Evolutionary conservation across 1,140 invertebrate species (phyloP).

Genomic region (Trichoplusia ni): DNA sequence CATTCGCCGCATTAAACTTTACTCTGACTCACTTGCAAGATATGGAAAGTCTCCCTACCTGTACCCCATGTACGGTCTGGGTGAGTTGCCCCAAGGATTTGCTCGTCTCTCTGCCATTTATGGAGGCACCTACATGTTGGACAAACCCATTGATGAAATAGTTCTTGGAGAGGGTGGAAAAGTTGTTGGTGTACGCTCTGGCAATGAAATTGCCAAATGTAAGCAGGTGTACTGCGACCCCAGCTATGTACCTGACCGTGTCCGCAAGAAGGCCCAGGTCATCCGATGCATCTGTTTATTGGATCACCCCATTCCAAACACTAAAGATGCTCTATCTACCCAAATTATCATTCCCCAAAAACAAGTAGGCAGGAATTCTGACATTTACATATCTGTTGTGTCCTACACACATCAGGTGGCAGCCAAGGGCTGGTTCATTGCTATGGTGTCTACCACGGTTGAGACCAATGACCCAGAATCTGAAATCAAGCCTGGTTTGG

Average conservation of each 20-base stretch:
- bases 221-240: constrained; percentile 99
- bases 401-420: constrained; percentile 98
- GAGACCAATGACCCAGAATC: constrained; percentile 97
- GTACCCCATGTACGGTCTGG: constrained; percentile 99
- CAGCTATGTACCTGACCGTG: constrained; percentile 95
- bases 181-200: constrained; percentile 96
- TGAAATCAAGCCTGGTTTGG: constrained; percentile 97
- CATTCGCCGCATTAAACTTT: constrained; percentile 96
- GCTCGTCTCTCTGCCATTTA: constrained; percentile 99
- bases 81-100: constrained; percentile 99
- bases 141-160: constrained; percentile 98
- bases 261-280: constrained; percentile 92
- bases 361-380: constrained; percentile 94
- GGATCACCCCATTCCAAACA: constrained; percentile 98
- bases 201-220: constrained; percentile 95
- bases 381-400: constrained; percentile 99
- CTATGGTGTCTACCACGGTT: constrained; percentile 99
- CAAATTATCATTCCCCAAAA: constrained; percentile 99
- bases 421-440: constrained; percentile 98
- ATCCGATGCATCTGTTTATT: constrained; percentile 98
- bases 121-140: constrained; percentile 99
- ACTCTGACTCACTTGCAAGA: constrained; percentile 97
- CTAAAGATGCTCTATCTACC: constrained; percentile 97
- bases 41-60: constrained; percentile 99
- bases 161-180: constrained; percentile 93